Evolutionary conservation across 1,140 invertebrate species (phyloP).

Genomic region (Zophobas morio): DNA sequence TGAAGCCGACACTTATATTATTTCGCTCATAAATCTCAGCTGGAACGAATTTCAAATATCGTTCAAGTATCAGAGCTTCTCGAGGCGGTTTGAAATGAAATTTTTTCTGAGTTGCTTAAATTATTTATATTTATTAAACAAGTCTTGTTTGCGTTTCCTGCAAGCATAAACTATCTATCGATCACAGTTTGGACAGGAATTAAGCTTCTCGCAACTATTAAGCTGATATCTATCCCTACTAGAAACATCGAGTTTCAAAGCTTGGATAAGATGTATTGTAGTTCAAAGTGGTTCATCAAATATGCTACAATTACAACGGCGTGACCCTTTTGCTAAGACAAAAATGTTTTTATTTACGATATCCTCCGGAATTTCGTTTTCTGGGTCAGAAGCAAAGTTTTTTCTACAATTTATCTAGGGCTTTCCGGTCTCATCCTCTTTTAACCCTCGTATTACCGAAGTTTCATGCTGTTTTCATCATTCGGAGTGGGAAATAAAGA

Average conservation of each 20-base stretch:
- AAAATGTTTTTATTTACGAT: conserved; percentile 7
- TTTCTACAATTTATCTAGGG: conserved; percentile 2
- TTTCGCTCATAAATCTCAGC: conserved; percentile 35
- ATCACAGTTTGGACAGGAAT: background rate
- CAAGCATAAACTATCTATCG: conserved; percentile 6
- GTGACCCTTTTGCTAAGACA: background rate
- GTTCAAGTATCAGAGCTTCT: background rate
- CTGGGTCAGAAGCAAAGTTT: conserved; percentile 10
- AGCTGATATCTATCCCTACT: conserved; percentile 3
- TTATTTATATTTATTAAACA: background rate
- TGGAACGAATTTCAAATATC: conserved; percentile 18
- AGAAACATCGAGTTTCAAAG: conserved; percentile 18
- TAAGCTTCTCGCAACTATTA: conserved; percentile 5
- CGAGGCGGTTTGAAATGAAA: conserved; percentile 20
- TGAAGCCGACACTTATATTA: conserved; percentile 36
- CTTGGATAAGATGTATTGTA: background rate
- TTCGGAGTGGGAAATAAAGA: background rate
- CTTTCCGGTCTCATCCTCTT: background rate
- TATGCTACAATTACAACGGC: background rate
- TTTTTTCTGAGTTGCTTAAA: conserved; percentile 16
- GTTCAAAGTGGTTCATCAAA: background rate
- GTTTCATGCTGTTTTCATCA: background rate
- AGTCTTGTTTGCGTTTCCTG: background rate
- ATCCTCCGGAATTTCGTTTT: background rate
- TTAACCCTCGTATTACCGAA: background rate